These are phyloP conservation scores for Agriopis leucophaearia DNA, from an alignment of 2,888 invertebrate species.

Conservation along the genomic window DNA sequence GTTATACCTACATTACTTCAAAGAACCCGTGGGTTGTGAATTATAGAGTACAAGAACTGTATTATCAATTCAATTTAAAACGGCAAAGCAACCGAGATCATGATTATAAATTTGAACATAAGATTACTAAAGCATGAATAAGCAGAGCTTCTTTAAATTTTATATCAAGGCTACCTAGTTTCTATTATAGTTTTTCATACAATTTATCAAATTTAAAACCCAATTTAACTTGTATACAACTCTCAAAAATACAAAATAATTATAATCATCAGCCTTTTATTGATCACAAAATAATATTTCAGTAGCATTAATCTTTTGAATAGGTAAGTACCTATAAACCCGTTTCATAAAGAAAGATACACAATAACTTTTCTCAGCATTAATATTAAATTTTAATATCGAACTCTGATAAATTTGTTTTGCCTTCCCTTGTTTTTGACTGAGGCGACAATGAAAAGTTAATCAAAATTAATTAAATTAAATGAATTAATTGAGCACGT, in stretches of 20 bases:
- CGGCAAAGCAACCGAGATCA: conserved; percentile 23
- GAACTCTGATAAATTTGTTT: neutral
- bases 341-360: neutral
- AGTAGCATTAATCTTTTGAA: neutral
- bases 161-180: neutral
- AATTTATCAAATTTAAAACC: no score
- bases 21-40: conserved; percentile 31
- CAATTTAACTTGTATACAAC: no score
- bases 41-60: conserved; percentile 28
- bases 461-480: conserved; percentile 12
- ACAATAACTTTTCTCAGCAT: neutral
- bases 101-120: conserved; percentile 6
- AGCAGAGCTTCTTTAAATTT: neutral
- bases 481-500: neutral
- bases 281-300: no score
- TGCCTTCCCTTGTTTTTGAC: neutral
- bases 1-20: conserved; percentile 32
- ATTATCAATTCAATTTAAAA: conserved; percentile 22
- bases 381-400: neutral
- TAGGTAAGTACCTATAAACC: neutral
- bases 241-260: no score
- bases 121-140: conserved; percentile 2
- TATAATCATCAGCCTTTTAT: no score
- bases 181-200: neutral
- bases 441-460: conserved; percentile 8